Base-by-base conservation (phyloP, 2,888 invertebrate genomes). In the Halocaridina rubra region DNA sequence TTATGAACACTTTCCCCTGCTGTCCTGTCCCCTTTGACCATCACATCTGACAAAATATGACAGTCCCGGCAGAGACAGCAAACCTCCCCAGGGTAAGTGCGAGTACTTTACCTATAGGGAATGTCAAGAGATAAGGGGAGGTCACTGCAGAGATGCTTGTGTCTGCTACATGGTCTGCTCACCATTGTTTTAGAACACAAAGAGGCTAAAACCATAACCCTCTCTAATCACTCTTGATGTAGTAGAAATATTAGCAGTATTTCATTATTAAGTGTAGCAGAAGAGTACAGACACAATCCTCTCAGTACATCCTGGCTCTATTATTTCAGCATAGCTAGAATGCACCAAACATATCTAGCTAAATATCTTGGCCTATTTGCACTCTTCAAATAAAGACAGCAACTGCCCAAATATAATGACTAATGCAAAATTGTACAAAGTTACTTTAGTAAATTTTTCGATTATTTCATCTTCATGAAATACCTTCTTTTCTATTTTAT, bases 401-500 rank as follows among this genome's bases (percentile, higher is more conserved):
- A 81, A 81, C 81, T 81, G 76, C 76, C 81, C 81, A 69, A 81
- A 81, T 75, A 32, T 75, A 81, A 67, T 76, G 81, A 81, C 81
- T 81, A 81, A 81, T 81, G 81, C 81, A 81, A 81, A 81, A 69
- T 81, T 81, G 81, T 81, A 81, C 81, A 81, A 81, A 81, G 81
- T 81, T 81, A 81, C 76, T 76, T 75, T 81, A 81, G 76, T 76
- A 81, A 81, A 81, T 76, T 81, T 81, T 76, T 76, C 69, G 16
- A 30, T 75, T 46, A 22, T 72, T 57, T 22, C 72, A 59, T 53
- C 64, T 75, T 46, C 19, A 30, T 76, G 76, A 59, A 76, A 76
- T 57, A 29, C 57, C 57, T 59, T 33, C 33, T 76, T 59, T 64
- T 33, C 33, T 32, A 69, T 16, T 69, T 33, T 76, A 67, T 19